Base-by-base conservation (phyloP, 2,113 vertebrate genomes). In the Poecile atricapillus region DNA sequence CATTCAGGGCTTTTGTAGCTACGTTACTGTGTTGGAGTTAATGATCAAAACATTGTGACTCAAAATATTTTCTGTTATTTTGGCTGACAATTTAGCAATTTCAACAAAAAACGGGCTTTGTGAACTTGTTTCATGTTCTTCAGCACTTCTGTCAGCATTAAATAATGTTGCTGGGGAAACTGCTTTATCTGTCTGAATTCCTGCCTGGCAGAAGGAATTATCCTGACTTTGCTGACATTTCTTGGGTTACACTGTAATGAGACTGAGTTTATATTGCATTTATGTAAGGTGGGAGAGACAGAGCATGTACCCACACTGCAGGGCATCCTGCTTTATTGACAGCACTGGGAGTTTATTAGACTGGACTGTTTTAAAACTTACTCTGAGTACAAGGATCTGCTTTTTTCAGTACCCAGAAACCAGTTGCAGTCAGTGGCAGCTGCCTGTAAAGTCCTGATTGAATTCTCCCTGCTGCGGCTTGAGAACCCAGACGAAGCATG, bases 401-500 rank as follows among this genome's bases (percentile, higher is more conserved):
- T 65, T 85, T 96, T 97, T 89, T 55, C 92, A 99, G 99, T 99
- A 97, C 99, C 99, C 27, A 98, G 99, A 88, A 99, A 99, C 97
- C 99, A 99, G 65, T 76, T 99, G 96, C 98, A 99, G 93, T 99
- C 99, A 0, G 99, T 99, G 91, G 99, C 99, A 68, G 98, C 99
- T 58, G 99, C 99, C 10, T 99, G 99, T 97, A 99, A 99, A 98
- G 98, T 99, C 87, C 97, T 99, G 97, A 99, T 99, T 88, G 99
- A 99, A 73, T 99, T 99, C 97, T 99, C 99, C 18, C 97, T 99
- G 68, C 97, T 99, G 85, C 98, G 99, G 12, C 98, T 99, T 87
- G 99, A 99, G 97, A 99, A 99, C 97, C 99, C 99, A 5, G 99
- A 99, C 37, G 99, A 99, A 94, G 99, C 99, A 10, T 99, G 99